Evolutionary conservation across 2,797 vertebrate genomes (phyloP).

Genomic region (Brachyrhaphis roseni): DNA sequence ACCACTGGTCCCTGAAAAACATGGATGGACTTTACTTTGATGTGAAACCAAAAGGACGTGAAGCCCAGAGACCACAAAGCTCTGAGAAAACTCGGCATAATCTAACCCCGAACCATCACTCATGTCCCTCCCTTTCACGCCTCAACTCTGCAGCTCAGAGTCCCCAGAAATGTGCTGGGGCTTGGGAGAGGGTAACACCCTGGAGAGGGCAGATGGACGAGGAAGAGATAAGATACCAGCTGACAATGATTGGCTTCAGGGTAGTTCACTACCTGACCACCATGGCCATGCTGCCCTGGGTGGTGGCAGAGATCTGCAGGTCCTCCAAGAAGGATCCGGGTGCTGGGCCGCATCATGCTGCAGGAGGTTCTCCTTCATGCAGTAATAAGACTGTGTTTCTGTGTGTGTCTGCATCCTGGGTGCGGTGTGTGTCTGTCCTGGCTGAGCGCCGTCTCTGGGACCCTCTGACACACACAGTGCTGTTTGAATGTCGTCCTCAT

Average conservation of each 20-base stretch:
- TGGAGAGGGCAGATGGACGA: slow-evolving; percentile 65
- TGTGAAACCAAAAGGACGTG: slow-evolving; percentile 73
- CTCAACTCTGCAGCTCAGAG: slow-evolving; percentile 14
- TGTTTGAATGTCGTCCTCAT: slow-evolving; percentile 91
- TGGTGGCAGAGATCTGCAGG: slow-evolving; percentile 89
- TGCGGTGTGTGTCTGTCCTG: slow-evolving; percentile 80
- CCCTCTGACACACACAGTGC: slow-evolving; percentile 85
- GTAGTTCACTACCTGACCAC: slow-evolving; percentile 89
- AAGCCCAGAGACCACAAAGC: slow-evolving; percentile 12
- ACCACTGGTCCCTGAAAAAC: slow-evolving; percentile 19
- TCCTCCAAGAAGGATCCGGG: slow-evolving; percentile 46
- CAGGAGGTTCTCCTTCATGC: not conserved
- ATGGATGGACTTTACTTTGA: slow-evolving; percentile 84
- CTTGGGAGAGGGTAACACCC: slow-evolving; percentile 6
- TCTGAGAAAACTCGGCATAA: slow-evolving; percentile 20
- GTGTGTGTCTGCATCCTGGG: slow-evolving; percentile 79
- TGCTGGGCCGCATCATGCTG: not conserved
- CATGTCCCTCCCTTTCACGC: slow-evolving; percentile 49
- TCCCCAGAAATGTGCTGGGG: slow-evolving; percentile 19
- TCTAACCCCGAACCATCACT: slow-evolving; percentile 46
- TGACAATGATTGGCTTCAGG: slow-evolving; percentile 87
- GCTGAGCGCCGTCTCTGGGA: slow-evolving; percentile 84
- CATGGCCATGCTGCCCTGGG: slow-evolving; percentile 96
- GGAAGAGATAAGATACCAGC: slow-evolving; percentile 80
- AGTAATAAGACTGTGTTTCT: slow-evolving; percentile 72